phyloP scores from a whole-genome alignment of 2,113 vertebrate genomes.

The Morphnarchus princeps region DNA sequence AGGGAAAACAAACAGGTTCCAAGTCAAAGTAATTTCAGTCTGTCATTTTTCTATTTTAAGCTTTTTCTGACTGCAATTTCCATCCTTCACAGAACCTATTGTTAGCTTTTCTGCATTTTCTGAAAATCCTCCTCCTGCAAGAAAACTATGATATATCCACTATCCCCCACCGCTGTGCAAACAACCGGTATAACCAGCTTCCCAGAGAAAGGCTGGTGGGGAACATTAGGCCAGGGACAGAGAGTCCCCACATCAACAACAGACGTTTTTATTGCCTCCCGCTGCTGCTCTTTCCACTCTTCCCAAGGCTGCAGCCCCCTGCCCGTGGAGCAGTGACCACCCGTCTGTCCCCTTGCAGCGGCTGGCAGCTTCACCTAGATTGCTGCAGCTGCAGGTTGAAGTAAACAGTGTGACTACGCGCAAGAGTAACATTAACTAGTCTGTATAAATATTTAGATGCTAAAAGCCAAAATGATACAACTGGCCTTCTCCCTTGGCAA shows the following conservation, averaged over 20 bases:
- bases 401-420: not conserved
- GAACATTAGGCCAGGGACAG: not conserved
- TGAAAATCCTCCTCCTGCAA: not conserved
- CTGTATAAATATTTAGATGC: not conserved
- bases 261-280: not conserved
- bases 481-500: not conserved
- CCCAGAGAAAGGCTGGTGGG: not conserved
- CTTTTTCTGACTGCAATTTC: not conserved
- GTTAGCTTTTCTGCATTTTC: not conserved
- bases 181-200: not conserved
- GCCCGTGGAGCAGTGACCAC: not conserved
- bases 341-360: not conserved
- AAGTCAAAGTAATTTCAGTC: not conserved
- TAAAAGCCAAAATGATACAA: not conserved
- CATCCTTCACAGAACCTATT: not conserved
- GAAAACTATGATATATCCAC: fast-evolving
- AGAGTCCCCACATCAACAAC: not conserved
- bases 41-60: not conserved
- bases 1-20: not conserved
- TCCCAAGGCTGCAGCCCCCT: not conserved
- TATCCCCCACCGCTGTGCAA: not conserved
- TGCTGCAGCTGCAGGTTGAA: not conserved
- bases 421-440: not conserved
- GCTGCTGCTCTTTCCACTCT: not conserved
- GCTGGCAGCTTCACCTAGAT: not conserved